These are phyloP conservation scores for Hyaena hyaena DNA, from an alignment of 2,113 vertebrate species.

Conservation along the genomic window DNA sequence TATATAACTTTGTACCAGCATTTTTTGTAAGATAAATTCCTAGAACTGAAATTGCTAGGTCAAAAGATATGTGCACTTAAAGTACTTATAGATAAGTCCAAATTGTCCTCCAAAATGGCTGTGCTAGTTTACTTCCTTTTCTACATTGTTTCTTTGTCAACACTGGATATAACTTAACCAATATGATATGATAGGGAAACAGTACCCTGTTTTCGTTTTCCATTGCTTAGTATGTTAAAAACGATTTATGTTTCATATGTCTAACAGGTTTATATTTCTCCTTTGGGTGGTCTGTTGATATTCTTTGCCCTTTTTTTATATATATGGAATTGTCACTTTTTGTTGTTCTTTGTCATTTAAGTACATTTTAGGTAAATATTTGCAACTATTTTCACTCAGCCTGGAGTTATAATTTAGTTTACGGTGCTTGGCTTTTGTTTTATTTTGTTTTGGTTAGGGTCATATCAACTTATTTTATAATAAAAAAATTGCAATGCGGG, in stretches of 20 bases:
- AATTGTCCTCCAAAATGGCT: neutral
- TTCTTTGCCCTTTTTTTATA: neutral
- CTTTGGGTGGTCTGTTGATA: neutral
- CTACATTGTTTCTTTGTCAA: neutral
- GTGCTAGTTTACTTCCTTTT: neutral
- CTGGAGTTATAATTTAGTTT: neutral
- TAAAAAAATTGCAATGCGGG: neutral
- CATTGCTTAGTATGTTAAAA: neutral
- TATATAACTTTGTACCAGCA: neutral
- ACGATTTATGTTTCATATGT: neutral
- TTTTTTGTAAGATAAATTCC: constrained; percentile 30
- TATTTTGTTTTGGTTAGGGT: neutral
- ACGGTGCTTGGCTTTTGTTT: constrained; percentile 1
- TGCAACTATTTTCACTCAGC: constrained; percentile 39
- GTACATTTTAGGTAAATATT: constrained; percentile 38
- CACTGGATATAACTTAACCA: neutral
- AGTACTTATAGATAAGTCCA: neutral
- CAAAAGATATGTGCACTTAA: neutral
- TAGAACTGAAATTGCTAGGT: neutral
- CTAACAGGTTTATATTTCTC: neutral
- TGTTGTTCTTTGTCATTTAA: neutral
- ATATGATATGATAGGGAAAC: neutral
- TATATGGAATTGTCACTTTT: neutral
- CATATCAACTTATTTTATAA: neutral
- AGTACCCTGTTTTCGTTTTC: neutral